A percentile compares a stretch with the other conserved stretches of the same genome.
Evolutionary conservation across 2,888 invertebrate species (phyloP).

Genomic region (Napeogenes sylphis): DNA sequence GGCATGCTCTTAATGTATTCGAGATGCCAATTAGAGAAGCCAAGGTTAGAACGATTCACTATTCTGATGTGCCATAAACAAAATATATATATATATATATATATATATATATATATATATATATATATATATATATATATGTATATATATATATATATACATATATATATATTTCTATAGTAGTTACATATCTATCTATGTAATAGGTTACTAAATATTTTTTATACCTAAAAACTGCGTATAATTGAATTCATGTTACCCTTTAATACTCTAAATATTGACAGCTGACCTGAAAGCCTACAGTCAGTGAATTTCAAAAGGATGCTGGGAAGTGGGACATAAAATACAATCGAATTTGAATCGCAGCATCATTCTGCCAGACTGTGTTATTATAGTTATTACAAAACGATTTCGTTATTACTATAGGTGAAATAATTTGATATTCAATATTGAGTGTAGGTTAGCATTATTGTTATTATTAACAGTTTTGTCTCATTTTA

Average conservation of each 20-base stretch:
- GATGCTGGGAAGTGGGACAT: neutral
- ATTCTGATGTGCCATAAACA: no score
- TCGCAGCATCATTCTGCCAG: neutral
- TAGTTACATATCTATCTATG: no score
- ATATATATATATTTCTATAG: no score
- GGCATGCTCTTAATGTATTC: slow-evolving; percentile 2
- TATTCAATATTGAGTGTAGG: neutral
- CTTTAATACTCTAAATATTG: neutral
- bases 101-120: no score
- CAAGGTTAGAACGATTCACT: no score
- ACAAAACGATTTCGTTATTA: no score
- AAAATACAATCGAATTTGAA: neutral
- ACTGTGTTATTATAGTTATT: neutral
- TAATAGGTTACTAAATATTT: no score
- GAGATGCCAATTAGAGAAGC: neutral
- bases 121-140: no score
- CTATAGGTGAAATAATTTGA: no score
- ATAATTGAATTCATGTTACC: neutral
- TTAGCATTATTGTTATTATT: neutral
- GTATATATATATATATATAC: no score
- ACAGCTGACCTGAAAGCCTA: slow-evolving; percentile 1
- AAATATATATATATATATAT: no score
- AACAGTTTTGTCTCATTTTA: no score
- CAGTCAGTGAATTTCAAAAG: neutral
- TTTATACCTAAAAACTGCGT: neutral